These are phyloP conservation scores for Morbakka virulenta DNA, from an alignment of 30 jellyfish, hydroid and myxozoan species.

Conservation along the genomic window DNA sequence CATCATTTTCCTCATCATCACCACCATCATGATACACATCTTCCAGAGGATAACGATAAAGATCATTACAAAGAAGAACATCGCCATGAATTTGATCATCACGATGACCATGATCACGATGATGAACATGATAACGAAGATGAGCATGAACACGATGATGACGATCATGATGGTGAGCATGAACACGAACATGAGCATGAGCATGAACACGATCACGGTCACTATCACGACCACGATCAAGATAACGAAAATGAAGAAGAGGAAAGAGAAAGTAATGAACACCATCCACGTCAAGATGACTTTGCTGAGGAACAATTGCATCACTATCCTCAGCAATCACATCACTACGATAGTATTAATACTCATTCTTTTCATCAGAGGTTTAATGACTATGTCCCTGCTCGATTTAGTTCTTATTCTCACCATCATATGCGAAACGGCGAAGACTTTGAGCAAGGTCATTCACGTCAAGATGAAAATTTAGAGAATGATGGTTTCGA, in stretches of 20 bases:
- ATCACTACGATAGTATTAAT: too few species aligned
- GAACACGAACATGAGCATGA: slow-evolving; percentile 38
- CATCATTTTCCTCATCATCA: slow-evolving; percentile 11
- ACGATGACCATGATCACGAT: slow-evolving; percentile 49
- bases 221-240: slow-evolving; percentile 1
- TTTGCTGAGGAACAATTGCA: too few species aligned
- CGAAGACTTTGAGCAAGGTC: slow-evolving; percentile 51
- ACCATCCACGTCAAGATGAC: too few species aligned
- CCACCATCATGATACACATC: slow-evolving; percentile 11
- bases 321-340: too few species aligned
- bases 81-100: slow-evolving; percentile 13
- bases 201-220: slow-evolving; percentile 36
- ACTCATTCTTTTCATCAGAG: too few species aligned
- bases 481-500: too few species aligned
- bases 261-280: not conserved
- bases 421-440: too few species aligned
- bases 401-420: too few species aligned
- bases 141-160: slow-evolving; percentile 14
- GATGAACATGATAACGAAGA: slow-evolving; percentile 7
- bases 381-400: too few species aligned
- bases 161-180: slow-evolving; percentile 28
- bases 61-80: slow-evolving; percentile 34
- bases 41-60: not conserved
- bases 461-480: slow-evolving; percentile 49
- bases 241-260: not conserved